Evolutionary conservation across 2,113 vertebrate genomes (phyloP).

Genomic region (Chiloscyllium plagiosum): DNA sequence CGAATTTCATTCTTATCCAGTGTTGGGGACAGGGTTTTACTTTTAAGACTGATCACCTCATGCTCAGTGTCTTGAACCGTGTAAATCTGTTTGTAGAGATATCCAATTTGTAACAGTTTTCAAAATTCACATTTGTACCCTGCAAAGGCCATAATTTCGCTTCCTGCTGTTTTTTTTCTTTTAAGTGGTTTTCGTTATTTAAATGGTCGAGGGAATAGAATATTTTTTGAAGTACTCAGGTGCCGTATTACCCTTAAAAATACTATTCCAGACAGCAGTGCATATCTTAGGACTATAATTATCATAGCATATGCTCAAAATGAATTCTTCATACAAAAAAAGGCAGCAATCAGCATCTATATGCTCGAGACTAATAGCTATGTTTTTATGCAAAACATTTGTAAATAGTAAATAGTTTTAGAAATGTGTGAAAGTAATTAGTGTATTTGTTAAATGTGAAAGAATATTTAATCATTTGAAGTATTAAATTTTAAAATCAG

Average conservation of each 20-base stretch:
- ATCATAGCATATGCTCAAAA: neutral
- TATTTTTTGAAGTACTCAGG: neutral
- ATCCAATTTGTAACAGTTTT: slow-evolving; percentile 23
- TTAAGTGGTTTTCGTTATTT: neutral
- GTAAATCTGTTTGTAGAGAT: slow-evolving; percentile 11
- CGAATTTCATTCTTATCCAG: slow-evolving; percentile 17
- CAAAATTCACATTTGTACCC: neutral
- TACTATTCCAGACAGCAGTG: neutral
- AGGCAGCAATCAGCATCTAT: neutral
- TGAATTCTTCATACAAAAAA: neutral
- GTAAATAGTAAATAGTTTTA: neutral
- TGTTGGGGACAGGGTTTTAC: neutral
- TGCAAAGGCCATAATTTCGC: neutral
- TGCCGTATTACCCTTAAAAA: neutral
- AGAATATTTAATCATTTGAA: neutral
- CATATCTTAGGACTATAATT: neutral
- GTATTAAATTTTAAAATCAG: neutral
- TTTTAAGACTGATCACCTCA: slow-evolving; percentile 21
- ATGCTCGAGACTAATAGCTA: neutral
- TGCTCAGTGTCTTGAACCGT: slow-evolving; percentile 14
- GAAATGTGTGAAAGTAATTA: neutral
- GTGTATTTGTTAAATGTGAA: neutral
- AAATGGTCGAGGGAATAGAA: neutral
- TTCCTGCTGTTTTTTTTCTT: neutral
- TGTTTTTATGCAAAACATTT: neutral